Conservation (phyloP, 1,140 invertebrate genomes). For the Hypsibius dujardini region DNA sequence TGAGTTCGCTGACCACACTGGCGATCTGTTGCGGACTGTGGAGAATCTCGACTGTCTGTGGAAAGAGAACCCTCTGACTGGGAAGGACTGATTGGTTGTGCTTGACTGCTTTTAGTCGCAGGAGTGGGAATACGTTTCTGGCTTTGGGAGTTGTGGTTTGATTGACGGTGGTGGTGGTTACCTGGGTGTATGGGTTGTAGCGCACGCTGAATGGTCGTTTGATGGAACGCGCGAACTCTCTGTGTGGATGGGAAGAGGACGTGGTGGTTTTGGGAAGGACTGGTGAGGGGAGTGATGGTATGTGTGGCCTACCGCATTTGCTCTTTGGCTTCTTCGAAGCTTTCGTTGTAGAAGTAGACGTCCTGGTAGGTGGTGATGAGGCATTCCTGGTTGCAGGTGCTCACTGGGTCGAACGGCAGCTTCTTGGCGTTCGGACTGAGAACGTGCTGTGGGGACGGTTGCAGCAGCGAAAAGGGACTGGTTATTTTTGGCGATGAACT, state of each 20-base stretch:
- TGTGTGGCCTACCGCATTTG: constrained; percentile 75
- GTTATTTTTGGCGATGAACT: too few species aligned
- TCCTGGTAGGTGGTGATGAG: constrained; percentile 95
- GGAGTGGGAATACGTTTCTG: too few species aligned
- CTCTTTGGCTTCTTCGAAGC: constrained; percentile 94
- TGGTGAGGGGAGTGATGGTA: too few species aligned
- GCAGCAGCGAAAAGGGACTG: background rate
- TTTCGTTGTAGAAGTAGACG: constrained; percentile 89
- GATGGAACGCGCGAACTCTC: constrained; percentile 76
- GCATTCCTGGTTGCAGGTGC: constrained; percentile 78
- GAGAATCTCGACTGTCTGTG: constrained; percentile 85
- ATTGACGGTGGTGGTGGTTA: too few species aligned
- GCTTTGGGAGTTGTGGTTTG: too few species aligned
- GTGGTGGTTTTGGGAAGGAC: constrained; percentile 7
- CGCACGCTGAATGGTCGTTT: constrained; percentile 84
- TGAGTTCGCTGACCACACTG: constrained; percentile 75
- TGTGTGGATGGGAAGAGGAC: too few species aligned
- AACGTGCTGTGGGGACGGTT: constrained; percentile 32
- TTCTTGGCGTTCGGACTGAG: constrained; percentile 39
- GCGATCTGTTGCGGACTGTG: constrained; percentile 90
- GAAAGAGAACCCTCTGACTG: too few species aligned
- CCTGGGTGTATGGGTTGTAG: constrained; percentile 96
- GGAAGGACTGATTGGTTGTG: too few species aligned
- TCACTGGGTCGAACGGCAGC: constrained; percentile 68
- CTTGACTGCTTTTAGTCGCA: too few species aligned